Evolutionary conservation across 2,888 invertebrate species (phyloP), one percentile per base, ranked within the genome.

Genomic region (Andrena flavipes): DNA sequence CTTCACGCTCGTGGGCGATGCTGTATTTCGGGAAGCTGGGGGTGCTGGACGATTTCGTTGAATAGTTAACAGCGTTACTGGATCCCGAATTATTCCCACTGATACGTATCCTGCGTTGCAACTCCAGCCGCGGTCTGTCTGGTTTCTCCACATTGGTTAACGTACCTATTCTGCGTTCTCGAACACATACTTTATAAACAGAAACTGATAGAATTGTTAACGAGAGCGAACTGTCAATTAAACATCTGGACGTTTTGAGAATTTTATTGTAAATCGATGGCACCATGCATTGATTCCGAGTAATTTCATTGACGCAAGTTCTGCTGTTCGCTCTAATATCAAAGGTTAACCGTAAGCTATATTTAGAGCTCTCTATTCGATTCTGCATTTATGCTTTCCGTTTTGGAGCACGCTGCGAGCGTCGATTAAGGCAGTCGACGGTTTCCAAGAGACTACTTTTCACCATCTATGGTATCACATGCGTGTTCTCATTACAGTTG

Each of bases 91-190:
- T 80, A 76, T 76, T 80, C 70, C 71, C 10, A 60, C 16, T n/a
- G 59, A 64, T 73, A 16, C 8, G 68, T 49, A 80, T 69, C 69
- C 76, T 26, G 59, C 54, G 76, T 42, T 69, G 73, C 71, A 76
- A 74, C 56, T 74, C 64, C 56, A 30, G 30, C 54, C 64, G 23
- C 35, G 51, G 62, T 67, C 23, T 51, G 76, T 67, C 35, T 56
- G 23, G 74, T 64, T 60, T 85, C 33, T 59, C 72, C 70, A 33
- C 54, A 73, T 80, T 85, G 80, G 83, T 80, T 83, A 76, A 74
- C 69, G 72, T 54, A 74, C 69, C 69, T 54, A 30, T 51, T 75
- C 51, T 51, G 49, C 63, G 56, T 65, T 35, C 56, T 10, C 16
- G 16, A 33, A 62, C 16, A 33, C 10, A 7, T 16, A 6, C 30